A percentile compares a stretch with the other conserved stretches of the same genome.
These are phyloP conservation scores for Neoscelio sp. DNA, from an alignment of 2,888 invertebrate species.

Conservation along the genomic window DNA sequence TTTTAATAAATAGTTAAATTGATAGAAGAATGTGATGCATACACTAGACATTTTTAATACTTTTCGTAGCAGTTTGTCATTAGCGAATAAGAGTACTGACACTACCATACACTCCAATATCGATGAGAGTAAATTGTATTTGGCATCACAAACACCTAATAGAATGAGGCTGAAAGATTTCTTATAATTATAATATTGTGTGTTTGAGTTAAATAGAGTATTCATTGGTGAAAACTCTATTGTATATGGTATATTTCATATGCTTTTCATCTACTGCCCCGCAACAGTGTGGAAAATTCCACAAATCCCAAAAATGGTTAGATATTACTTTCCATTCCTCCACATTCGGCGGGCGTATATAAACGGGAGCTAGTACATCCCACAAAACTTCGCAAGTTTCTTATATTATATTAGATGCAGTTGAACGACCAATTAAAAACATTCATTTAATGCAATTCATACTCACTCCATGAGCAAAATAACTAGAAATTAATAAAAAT, in stretches of 20 bases:
- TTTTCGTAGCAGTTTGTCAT: no score
- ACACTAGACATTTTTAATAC: no score
- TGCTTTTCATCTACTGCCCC: constrained; percentile 61
- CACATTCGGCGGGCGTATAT: constrained; percentile 27
- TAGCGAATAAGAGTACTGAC: no score
- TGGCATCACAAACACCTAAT: constrained; percentile 38
- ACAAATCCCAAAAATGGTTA: constrained; percentile 27
- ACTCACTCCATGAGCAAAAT: constrained; percentile 19
- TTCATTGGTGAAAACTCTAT: no score
- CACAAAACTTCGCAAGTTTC: constrained; percentile 51
- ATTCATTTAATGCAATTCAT: background rate
- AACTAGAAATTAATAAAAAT: constrained; percentile 14
- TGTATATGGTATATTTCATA: background rate
- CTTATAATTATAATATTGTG: constrained; percentile 59
- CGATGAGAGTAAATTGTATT: constrained; percentile 26
- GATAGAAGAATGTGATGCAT: no score
- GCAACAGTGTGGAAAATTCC: constrained; percentile 61
- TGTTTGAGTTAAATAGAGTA: constrained; percentile 54
- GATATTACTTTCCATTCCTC: constrained; percentile 41
- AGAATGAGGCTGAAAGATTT: constrained; percentile 53
- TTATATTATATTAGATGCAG: constrained; percentile 32
- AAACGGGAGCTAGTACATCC: constrained; percentile 29
- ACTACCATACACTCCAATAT: no score
- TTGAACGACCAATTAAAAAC: constrained; percentile 53
- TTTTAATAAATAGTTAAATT: no score